Conservation (phyloP, 2,113 vertebrate genomes). For the Ariopsis seemanni region DNA sequence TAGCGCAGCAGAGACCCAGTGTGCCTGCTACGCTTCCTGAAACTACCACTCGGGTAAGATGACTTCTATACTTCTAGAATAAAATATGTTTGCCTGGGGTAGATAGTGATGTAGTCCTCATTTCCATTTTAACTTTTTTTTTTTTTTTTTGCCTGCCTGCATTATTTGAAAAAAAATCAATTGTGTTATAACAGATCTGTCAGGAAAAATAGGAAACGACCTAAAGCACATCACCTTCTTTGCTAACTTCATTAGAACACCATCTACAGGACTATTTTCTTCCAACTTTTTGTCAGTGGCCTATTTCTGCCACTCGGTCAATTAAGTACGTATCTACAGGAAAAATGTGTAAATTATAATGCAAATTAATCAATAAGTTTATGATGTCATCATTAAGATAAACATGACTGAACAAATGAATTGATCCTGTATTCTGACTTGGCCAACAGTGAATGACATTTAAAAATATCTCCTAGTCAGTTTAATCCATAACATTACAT, state of each 20-base stretch:
- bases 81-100: not conserved
- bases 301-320: not conserved
- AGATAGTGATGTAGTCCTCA: too few relatives aligned
- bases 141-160: not conserved
- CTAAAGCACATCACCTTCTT: not conserved
- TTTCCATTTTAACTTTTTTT: not conserved
- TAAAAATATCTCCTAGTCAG: too few relatives aligned
- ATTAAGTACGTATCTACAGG: not conserved
- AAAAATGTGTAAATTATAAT: not conserved
- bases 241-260: not conserved
- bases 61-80: slow-evolving; percentile 61
- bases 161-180: not conserved
- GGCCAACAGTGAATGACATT: not conserved
- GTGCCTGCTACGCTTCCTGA: slow-evolving; percentile 79
- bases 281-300: not conserved
- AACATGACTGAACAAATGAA: not conserved
- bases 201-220: too few relatives aligned
- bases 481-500: too few relatives aligned
- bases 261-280: not conserved
- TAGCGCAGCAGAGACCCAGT: slow-evolving; percentile 93
- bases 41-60: slow-evolving; percentile 82
- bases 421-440: too few relatives aligned
- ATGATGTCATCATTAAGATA: too few relatives aligned
- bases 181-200: not conserved
- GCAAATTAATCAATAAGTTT: not conserved